Evolutionary conservation across 1,140 invertebrate genomes (phyloP).

Genomic region (Leptopilina clavipes): DNA sequence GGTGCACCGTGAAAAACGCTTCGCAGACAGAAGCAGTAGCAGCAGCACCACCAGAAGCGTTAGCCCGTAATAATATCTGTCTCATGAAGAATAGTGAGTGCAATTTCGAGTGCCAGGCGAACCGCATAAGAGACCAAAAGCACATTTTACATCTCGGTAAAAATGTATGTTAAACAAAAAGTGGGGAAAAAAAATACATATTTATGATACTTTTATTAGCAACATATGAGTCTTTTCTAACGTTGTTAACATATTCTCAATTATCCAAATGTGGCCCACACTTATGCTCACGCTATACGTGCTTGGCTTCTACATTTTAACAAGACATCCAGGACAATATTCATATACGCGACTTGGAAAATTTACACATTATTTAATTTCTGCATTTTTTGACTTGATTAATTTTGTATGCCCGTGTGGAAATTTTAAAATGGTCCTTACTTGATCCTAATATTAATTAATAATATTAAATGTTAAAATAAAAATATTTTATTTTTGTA

Average conservation of each 20-base stretch:
- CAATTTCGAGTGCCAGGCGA: slow-evolving; percentile 63
- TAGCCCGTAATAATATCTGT: slow-evolving; percentile 68
- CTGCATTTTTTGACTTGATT: background rate
- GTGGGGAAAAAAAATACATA: background rate
- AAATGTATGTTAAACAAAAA: background rate
- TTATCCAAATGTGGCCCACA: background rate
- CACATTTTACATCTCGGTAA: background rate
- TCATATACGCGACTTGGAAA: background rate
- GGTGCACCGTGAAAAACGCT: slow-evolving; percentile 56
- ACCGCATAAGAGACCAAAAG: slow-evolving; percentile 29
- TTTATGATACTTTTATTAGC: slow-evolving; percentile 25
- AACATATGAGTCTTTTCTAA: slow-evolving; percentile 10
- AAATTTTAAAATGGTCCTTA: no score
- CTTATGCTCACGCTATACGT: background rate
- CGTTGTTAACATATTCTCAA: background rate
- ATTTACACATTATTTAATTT: background rate
- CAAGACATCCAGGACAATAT: background rate
- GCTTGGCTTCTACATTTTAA: background rate
- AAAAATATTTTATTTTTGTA: no score
- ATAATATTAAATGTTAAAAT: no score
- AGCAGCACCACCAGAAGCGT: no score
- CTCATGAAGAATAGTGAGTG: slow-evolving; percentile 69
- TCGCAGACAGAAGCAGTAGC: slow-evolving; percentile 35
- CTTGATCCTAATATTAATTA: no score
- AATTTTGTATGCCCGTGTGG: no score